Evolutionary conservation across 64 coral and sea anemone species (phyloP).

Genomic region (Anthopleura sola): DNA sequence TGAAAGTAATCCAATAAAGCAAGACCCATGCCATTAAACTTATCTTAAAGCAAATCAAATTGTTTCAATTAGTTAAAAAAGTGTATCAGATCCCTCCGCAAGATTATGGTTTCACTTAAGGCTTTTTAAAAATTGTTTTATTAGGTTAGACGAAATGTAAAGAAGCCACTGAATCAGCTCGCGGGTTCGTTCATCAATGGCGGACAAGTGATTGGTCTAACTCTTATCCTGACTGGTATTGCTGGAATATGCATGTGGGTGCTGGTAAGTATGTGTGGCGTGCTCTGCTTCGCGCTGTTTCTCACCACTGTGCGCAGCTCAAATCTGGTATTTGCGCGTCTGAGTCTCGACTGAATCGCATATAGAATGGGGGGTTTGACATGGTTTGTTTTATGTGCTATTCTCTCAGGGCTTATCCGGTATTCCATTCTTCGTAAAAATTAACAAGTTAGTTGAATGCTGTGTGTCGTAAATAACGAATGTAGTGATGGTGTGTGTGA

Average conservation of each 20-base stretch:
- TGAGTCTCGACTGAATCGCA: no score
- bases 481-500: no score
- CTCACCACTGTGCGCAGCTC: no score
- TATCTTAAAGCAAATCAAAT: not conserved
- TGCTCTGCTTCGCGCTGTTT: no score
- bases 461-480: no score
- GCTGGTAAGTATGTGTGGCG: slow-evolving; percentile 60
- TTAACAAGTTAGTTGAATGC: no score
- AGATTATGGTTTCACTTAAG: not conserved
- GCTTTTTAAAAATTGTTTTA: not conserved
- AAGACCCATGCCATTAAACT: no score
- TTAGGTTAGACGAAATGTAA: slow-evolving; percentile 45
- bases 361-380: no score
- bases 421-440: no score
- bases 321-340: no score
- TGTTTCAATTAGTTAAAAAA: not conserved
- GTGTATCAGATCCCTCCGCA: not conserved
- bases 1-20: not conserved
- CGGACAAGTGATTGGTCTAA: slow-evolving; percentile 77
- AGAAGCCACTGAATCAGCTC: slow-evolving; percentile 71
- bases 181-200: slow-evolving; percentile 80
- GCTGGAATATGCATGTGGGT: slow-evolving; percentile 84
- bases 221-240: slow-evolving; percentile 79
- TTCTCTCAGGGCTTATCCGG: no score
- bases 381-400: no score